Evolutionary conservation across 2,888 invertebrate genomes (phyloP), one percentile per base, ranked within the genome.

Genomic region (Onchidella celtica): DNA sequence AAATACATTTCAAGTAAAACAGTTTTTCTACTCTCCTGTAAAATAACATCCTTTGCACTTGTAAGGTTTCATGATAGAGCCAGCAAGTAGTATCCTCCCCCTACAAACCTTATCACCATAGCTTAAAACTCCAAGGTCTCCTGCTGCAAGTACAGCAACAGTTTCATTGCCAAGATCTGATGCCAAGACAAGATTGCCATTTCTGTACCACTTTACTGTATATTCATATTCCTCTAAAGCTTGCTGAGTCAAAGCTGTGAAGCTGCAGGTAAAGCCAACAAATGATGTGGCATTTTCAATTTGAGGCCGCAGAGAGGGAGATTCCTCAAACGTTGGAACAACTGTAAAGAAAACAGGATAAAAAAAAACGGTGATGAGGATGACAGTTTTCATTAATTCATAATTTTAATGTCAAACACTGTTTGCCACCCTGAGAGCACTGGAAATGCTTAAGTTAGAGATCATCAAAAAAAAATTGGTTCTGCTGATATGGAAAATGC

Each of bases 151-250:
- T 29, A 79, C 63, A 38, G 79, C 76, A 63, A 66, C 47, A 4
- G 81, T 82, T 14, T 73, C 47, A 27, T 80, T 83, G 6, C 61
- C 73, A n/a, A 86, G 24, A 3, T 32, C 61, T 3, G 76, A 74
- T 17, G 38, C 61, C 34, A n/a, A 6, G 27, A 85, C 38, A 2
- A 38, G 9, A 3, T 36, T 17, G 14, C 84, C 79, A 55, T 86
- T 84, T 21, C 79, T 55, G 32, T 82, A 86, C 87, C 87, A 88
- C 11, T 61, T 24, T 0, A 87, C 84, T 21, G 65, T 72, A 68
- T 88, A 88, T 27, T 81, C 59, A 1, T 86, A 69, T 17, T 66
- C 68, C 24, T 83, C 80, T 2, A 29, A 29, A 2, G 78, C 73
- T 32, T 86, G 79, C 36, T 78, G 75, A n/a, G 69, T 36, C 29